Evolutionary conservation across 2,113 vertebrate genomes (phyloP).

Genomic region (Chascanopsetta lugubris): DNA sequence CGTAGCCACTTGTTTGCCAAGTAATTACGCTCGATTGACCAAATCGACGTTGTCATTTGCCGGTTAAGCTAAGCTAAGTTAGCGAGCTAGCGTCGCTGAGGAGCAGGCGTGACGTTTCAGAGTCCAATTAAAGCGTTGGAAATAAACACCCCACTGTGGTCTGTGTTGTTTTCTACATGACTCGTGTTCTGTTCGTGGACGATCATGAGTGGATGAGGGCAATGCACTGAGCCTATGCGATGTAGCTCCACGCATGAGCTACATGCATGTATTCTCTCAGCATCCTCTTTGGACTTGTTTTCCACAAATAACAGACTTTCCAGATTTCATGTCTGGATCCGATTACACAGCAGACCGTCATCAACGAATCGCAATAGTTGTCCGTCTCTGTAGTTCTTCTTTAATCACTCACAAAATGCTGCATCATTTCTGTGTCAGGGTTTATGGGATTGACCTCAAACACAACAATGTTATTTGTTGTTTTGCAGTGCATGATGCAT

Average conservation of each 20-base stretch:
- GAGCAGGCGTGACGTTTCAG: background rate
- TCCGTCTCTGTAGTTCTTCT: background rate
- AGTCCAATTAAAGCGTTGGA: conserved; percentile 1
- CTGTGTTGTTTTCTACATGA: conserved; percentile 5
- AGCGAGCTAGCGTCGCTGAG: background rate
- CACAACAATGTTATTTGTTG: background rate
- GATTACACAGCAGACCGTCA: background rate
- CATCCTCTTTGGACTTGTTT: conserved; percentile 4
- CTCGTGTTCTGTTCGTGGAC: fast-evolving
- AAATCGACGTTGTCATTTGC: conserved; percentile 23
- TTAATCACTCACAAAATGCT: conserved; percentile 5
- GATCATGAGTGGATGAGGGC: background rate
- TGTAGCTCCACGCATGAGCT: background rate
- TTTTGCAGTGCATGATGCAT: background rate
- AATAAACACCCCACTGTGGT: background rate
- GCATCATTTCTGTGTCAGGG: conserved; percentile 19
- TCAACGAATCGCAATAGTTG: background rate
- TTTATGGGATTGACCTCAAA: background rate
- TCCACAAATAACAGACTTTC: conserved; percentile 3
- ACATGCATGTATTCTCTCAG: conserved; percentile 13
- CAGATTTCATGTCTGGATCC: background rate
- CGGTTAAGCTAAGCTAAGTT: conserved; percentile 40
- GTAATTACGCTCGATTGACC: background rate
- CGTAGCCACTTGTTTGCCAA: background rate
- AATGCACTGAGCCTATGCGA: background rate